A percentile compares a stretch with the other conserved stretches of the same genome.
Conservation (phyloP, 2,888 invertebrate genomes). For the Dromius quadrimaculatus region DNA sequence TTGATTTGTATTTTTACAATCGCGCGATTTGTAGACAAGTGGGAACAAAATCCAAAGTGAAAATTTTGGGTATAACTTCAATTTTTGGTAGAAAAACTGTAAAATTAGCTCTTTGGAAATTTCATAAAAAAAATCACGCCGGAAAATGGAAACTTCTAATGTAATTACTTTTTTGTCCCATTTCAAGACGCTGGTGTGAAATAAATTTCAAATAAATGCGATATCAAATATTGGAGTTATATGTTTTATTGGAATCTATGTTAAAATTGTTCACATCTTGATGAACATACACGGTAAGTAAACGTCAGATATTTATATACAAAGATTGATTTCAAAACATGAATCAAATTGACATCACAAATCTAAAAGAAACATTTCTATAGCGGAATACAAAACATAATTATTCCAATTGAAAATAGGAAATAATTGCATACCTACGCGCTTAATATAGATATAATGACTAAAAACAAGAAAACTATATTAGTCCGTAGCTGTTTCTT, state of each 20-base stretch:
- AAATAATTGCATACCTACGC: conserved; percentile 30
- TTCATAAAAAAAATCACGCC: no score
- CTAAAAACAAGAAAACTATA: conserved; percentile 37
- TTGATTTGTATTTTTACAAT: no score
- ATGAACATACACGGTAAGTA: conserved; percentile 28
- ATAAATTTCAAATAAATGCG: no score
- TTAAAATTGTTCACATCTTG: conserved; percentile 25
- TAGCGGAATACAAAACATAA: conserved; percentile 27
- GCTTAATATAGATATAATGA: conserved; percentile 31
- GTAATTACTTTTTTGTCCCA: no score
- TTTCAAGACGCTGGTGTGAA: no score
- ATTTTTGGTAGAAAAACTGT: no score
- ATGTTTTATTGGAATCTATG: conserved; percentile 39
- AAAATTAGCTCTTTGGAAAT: no score
- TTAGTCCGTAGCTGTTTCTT: conserved; percentile 52
- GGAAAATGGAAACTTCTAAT: no score
- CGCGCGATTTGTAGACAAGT: no score
- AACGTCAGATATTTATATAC: conserved; percentile 24
- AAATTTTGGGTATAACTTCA: no score
- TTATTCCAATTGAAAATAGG: conserved; percentile 19
- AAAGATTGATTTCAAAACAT: conserved; percentile 17
- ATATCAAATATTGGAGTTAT: conserved; percentile 1
- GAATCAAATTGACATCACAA: conserved; percentile 26
- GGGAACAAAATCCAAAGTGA: no score
- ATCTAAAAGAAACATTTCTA: conserved; percentile 35